These are phyloP conservation scores for Lasiurus cinereus DNA, from an alignment of 2,113 vertebrate genomes.

Conservation along the genomic window DNA sequence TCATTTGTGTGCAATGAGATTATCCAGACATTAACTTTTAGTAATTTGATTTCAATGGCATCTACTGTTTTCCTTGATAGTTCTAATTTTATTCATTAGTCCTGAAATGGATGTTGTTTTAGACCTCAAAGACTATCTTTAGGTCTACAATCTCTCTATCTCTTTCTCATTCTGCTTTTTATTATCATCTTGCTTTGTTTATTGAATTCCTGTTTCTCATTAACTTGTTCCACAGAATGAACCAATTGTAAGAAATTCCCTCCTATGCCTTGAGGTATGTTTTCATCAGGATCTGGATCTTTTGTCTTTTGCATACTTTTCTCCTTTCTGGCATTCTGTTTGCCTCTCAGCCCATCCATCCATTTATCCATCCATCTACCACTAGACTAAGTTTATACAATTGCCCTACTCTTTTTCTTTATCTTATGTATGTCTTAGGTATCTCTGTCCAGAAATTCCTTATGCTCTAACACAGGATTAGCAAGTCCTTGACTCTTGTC, in stretches of 20 bases:
- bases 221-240: constrained; percentile 42
- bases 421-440: not conserved
- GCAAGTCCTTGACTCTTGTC: not conserved
- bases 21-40: not conserved
- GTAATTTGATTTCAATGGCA: constrained; percentile 51
- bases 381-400: not conserved
- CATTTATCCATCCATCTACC: not conserved
- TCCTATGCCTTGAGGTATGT: not conserved
- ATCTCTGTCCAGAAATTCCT: not conserved
- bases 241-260: not conserved
- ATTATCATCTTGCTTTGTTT: constrained; percentile 55
- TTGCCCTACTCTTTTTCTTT: not conserved
- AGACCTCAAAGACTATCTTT: constrained; percentile 37
- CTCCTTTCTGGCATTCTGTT: not conserved
- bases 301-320: not conserved
- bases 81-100: constrained; percentile 60
- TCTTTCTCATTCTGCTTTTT: constrained; percentile 28
- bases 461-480: not conserved
- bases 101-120: not conserved
- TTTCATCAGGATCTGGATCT: constrained; percentile 27
- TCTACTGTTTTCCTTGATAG: constrained; percentile 41
- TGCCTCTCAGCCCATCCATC: not conserved
- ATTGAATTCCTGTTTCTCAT: constrained; percentile 50
- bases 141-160: not conserved
- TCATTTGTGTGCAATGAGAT: not conserved